Conservation (phyloP, 2,113 vertebrate genomes). For the Tichodroma muraria region DNA sequence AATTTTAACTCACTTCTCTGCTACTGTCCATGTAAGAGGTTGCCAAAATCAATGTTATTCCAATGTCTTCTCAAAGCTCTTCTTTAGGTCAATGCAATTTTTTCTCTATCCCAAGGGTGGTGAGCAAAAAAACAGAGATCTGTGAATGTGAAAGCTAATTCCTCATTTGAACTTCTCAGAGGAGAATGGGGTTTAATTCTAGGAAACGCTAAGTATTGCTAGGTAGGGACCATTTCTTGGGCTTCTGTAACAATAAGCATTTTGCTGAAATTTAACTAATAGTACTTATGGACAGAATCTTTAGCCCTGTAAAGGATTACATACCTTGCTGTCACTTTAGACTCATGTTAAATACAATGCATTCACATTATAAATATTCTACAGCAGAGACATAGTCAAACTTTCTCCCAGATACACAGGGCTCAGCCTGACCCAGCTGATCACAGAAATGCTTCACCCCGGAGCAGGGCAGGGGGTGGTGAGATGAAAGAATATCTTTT, state of each 20-base stretch:
- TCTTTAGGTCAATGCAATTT: background rate
- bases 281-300: background rate
- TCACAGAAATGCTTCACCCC: conserved; percentile 13
- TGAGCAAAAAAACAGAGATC: background rate
- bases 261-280: background rate
- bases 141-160: background rate
- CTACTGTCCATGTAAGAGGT: background rate
- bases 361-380: background rate
- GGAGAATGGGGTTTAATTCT: background rate
- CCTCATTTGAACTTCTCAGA: background rate
- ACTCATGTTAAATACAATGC: background rate
- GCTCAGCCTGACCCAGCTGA: conserved; percentile 4
- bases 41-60: background rate
- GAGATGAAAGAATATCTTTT: conserved; percentile 40
- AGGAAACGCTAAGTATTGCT: rapidly evolving
- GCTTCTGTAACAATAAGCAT: background rate
- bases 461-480: background rate
- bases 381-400: background rate
- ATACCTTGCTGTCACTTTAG: background rate
- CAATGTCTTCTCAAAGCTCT: background rate
- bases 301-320: background rate
- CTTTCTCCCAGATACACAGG: background rate
- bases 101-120: background rate
- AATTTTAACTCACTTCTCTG: background rate
- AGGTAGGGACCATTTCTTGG: background rate